Conservation (phyloP, 2,113 vertebrate species). For the Cinclus mexicanus region DNA sequence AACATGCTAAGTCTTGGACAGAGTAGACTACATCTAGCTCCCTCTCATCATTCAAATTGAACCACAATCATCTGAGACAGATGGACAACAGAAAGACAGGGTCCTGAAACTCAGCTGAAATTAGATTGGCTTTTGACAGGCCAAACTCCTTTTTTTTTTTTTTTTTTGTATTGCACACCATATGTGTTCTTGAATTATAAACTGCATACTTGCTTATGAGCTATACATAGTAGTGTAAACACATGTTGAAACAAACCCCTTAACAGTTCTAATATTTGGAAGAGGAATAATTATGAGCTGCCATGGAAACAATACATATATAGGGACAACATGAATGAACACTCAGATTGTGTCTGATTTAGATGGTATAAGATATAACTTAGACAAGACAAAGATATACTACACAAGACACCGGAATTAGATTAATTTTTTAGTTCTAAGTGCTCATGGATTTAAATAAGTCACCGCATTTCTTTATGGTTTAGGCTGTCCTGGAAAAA, state of each 20-base stretch:
- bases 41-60: background rate
- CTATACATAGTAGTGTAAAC: background rate
- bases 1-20: background rate
- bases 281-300: background rate
- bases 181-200: background rate
- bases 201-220: background rate
- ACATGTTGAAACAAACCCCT: background rate
- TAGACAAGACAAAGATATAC: background rate
- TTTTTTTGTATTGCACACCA: background rate
- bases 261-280: background rate
- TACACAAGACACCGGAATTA: background rate
- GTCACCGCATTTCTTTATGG: background rate
- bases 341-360: background rate
- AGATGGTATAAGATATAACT: background rate
- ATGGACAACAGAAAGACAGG: background rate
- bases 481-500: background rate
- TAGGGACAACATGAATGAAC: background rate
- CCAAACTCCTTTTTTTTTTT: background rate
- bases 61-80: background rate
- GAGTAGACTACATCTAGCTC: fast-evolving
- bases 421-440: background rate
- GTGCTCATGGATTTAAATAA: background rate
- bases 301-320: background rate
- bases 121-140: background rate
- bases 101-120: background rate